A percentile compares a stretch with the other conserved stretches of the same genome.
phyloP scores from a whole-genome alignment of 2,113 vertebrate genomes.

The Lepus europaeus region DNA sequence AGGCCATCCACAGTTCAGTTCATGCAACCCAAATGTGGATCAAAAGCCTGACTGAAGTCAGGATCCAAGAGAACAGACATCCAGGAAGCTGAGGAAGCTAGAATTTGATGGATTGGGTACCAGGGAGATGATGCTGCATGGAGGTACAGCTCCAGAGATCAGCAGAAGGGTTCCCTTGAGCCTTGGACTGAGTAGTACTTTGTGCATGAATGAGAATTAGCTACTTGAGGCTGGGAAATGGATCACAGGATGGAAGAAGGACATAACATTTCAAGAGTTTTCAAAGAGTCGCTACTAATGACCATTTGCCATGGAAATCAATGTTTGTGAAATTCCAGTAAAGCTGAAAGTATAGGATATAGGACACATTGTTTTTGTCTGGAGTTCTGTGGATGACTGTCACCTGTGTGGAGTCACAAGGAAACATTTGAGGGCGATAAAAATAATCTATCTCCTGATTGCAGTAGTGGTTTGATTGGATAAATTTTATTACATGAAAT shows the following conservation, averaged over 20 bases:
- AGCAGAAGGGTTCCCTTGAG: neutral
- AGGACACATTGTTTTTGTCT: neutral
- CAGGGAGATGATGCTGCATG: neutral
- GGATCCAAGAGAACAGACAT: neutral
- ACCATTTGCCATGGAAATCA: neutral
- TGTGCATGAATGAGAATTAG: neutral
- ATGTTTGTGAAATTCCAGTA: conserved; percentile 34
- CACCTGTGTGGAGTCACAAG: neutral
- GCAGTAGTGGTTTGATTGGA: neutral
- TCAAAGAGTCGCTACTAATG: neutral
- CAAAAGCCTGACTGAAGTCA: neutral
- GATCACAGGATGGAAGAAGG: neutral
- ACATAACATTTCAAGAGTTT: neutral
- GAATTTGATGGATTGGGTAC: neutral
- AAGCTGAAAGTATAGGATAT: neutral
- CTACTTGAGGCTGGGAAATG: neutral
- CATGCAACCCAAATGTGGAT: neutral
- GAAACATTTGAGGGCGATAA: neutral
- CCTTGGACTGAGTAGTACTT: neutral
- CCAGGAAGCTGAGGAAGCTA: neutral
- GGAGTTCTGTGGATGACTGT: neutral
- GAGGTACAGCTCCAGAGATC: neutral
- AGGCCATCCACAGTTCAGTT: neutral
- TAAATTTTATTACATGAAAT: conserved; percentile 20
- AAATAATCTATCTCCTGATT: neutral